Evolutionary conservation across 2,888 invertebrate species (phyloP), one percentile per base, ranked within the genome.

Genomic region (Heliconius sara): DNA sequence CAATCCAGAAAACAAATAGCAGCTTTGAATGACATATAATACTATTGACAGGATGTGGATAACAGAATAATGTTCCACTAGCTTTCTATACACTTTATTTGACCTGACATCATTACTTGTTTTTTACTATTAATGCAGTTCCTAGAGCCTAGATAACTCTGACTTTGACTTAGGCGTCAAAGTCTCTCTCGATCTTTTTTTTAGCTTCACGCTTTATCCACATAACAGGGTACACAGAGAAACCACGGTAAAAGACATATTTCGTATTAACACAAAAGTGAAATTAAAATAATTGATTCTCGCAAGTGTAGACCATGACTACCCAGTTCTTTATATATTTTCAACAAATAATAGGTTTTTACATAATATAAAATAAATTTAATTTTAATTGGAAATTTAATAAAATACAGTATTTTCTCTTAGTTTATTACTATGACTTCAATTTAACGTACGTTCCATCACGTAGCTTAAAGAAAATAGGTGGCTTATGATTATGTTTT

Each of bases 401-500:
- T 47, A 47, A 47, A 52, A 52, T 52, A 22, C 19, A 7, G 7
- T 52, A 52, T 52, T 52, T 22, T 19, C 52, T 52, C 9, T 22
- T 60, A 60, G 22, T n/a, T 60, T 60, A n/a, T n/a, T 10, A 60
- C 12, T n/a, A 60, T 80, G 16, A 67, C 22, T 43, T 73, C 34
- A 85, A 75, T 73, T 77, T 84, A 19, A 84, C 22, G 75, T 86
- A 89, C 7, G 81, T 80, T 0, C 87, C 88, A 68, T 84, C 79
- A 2, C 76, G 67, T 22, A 84, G 84, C 63, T 81, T 84, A 27
- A 81, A 84, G n/a, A 84, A 84, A 22, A 74, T 63, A 1, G 89
- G 87, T 0, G 91, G 89, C 0, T 67, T 27, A 63, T 93, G 93
- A 30, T 89, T 92, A 73, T 93, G 93, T 1, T 76, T 60, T 5